Evolutionary conservation across 2,113 vertebrate species (phyloP).

Genomic region (Amphiprion percula): DNA sequence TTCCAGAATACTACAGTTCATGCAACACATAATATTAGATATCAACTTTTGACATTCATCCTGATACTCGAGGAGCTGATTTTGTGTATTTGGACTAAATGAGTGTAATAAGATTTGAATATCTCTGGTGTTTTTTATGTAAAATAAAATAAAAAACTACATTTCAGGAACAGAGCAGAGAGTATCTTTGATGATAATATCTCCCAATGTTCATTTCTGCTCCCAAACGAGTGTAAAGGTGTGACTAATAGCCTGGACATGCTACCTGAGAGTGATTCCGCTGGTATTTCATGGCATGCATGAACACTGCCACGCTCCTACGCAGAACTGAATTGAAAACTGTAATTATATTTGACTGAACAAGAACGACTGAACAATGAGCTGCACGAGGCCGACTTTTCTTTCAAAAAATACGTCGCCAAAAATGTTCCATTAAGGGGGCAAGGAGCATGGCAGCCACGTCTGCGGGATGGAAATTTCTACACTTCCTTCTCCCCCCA

Average conservation of each 20-base stretch:
- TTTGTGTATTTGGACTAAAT: no score
- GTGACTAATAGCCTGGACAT: background rate
- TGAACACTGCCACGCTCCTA: background rate
- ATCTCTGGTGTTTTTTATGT: no score
- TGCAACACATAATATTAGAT: no score
- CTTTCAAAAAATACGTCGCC: conserved; percentile 1
- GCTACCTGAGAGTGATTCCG: background rate
- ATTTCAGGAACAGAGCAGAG: background rate
- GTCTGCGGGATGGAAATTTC: conserved; percentile 1
- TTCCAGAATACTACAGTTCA: no score
- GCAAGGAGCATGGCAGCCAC: background rate
- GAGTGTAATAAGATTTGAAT: no score
- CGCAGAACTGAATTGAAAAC: conserved; percentile 14
- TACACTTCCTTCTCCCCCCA: background rate
- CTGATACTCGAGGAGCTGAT: no score
- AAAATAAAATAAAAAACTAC: no score
- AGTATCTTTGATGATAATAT: background rate
- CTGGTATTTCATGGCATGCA: background rate
- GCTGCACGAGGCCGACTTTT: conserved; percentile 12
- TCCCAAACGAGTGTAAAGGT: background rate
- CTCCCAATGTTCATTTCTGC: background rate
- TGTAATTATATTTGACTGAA: conserved; percentile 46
- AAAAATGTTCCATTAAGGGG: background rate
- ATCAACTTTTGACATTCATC: no score
- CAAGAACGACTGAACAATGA: conserved; percentile 29